phyloP scores from a whole-genome alignment of 2,888 invertebrate genomes.

The Sarcophaga variegata region DNA sequence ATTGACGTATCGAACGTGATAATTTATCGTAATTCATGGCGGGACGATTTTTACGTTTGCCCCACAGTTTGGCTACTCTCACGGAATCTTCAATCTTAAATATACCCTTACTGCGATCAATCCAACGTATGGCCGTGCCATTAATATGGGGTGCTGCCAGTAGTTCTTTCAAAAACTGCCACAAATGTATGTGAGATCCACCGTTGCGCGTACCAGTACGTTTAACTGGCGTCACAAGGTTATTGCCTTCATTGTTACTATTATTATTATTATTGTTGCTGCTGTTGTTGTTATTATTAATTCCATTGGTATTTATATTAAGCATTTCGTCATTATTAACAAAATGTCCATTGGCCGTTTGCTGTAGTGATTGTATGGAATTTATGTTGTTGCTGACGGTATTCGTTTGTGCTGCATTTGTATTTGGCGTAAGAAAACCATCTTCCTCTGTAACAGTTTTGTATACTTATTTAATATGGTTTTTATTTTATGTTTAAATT shows the following conservation, averaged over 20 bases:
- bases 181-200: slow-evolving; percentile 97
- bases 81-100: slow-evolving; percentile 99
- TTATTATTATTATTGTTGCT: slow-evolving; percentile 45
- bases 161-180: slow-evolving; percentile 99
- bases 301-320: slow-evolving; percentile 34
- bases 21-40: slow-evolving; percentile 99
- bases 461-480: no score
- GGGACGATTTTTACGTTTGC: slow-evolving; percentile 97
- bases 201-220: slow-evolving; percentile 69
- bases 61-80: slow-evolving; percentile 98
- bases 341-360: slow-evolving; percentile 32
- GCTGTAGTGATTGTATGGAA: slow-evolving; percentile 13
- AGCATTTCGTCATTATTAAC: slow-evolving; percentile 2
- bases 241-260: slow-evolving; percentile 45
- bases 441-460: slow-evolving; percentile 63
- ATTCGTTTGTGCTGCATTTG: neutral
- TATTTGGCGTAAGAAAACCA: slow-evolving; percentile 54
- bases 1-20: slow-evolving; percentile 97
- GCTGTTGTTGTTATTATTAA: slow-evolving; percentile 59
- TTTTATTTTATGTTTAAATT: neutral
- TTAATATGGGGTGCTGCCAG: slow-evolving; percentile 93
- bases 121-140: slow-evolving; percentile 98
- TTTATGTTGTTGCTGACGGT: slow-evolving; percentile 19
- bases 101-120: slow-evolving; percentile 95
- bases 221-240: slow-evolving; percentile 70